These are phyloP conservation scores for Tupiocoris notatus DNA, from an alignment of 2,888 invertebrate species.

Conservation along the genomic window DNA sequence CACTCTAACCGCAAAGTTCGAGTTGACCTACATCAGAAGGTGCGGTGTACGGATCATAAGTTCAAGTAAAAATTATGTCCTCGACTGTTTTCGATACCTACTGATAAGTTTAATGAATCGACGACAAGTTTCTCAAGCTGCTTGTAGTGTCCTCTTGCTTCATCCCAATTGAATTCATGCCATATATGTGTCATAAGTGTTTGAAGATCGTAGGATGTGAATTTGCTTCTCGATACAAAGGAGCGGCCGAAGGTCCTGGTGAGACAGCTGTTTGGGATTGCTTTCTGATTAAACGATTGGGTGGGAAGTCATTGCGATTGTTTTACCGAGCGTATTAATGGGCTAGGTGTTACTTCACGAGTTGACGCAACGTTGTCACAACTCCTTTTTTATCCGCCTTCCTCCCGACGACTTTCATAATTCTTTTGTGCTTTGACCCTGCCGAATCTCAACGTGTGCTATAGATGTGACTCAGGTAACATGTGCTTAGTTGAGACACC, in stretches of 20 bases:
- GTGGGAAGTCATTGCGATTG: not conserved
- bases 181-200: not conserved
- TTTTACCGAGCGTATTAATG: not conserved
- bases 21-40: no score
- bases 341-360: not conserved
- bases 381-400: conserved; percentile 7
- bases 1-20: no score
- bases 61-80: no score
- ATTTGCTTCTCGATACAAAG: not conserved
- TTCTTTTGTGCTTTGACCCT: conserved; percentile 10
- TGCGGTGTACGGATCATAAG: no score
- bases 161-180: no score
- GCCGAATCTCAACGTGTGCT: not conserved
- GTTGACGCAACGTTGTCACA: conserved; percentile 31
- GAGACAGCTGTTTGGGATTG: not conserved
- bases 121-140: no score
- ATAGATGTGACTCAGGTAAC: no score
- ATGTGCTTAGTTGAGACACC: no score
- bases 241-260: not conserved
- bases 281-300: not conserved
- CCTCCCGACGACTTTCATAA: conserved; percentile 27
- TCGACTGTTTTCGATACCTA: no score
- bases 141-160: no score
- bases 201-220: not conserved
- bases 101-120: no score